Evolutionary conservation across 1,140 invertebrate species (phyloP).

Genomic region (Pseudoatta argentina): DNA sequence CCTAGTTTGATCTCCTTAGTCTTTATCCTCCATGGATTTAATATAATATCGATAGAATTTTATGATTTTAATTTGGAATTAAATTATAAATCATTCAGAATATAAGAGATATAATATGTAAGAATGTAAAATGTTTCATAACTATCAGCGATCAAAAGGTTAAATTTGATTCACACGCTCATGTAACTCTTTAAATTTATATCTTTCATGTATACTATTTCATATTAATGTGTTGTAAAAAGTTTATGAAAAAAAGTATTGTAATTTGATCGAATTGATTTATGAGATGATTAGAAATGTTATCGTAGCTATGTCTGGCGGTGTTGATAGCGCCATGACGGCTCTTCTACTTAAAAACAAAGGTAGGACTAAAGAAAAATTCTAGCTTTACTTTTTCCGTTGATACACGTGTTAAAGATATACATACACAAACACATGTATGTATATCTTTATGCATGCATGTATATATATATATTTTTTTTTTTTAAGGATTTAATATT

Average conservation of each 20-base stretch:
- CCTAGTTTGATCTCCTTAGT: too few species aligned
- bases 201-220: neutral
- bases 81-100: too few species aligned
- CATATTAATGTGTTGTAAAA: neutral
- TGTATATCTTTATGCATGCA: too few species aligned
- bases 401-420: constrained; percentile 48
- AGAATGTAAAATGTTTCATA: too few species aligned
- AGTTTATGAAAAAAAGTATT: neutral
- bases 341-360: constrained; percentile 94
- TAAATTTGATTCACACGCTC: too few species aligned
- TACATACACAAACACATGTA: too few species aligned
- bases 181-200: neutral
- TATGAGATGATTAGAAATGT: constrained; percentile 87
- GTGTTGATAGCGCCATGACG: constrained; percentile 97
- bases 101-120: too few species aligned
- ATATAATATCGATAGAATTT: too few species aligned
- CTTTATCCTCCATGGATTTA: too few species aligned
- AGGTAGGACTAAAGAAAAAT: constrained; percentile 87
- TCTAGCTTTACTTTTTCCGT: neutral
- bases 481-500: constrained; percentile 91
- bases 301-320: constrained; percentile 96
- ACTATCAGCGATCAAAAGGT: too few species aligned
- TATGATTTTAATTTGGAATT: too few species aligned
- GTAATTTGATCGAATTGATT: neutral
- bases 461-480: neutral